Conservation (phyloP, 2,888 invertebrate species). For the Drosophila siamana region DNA sequence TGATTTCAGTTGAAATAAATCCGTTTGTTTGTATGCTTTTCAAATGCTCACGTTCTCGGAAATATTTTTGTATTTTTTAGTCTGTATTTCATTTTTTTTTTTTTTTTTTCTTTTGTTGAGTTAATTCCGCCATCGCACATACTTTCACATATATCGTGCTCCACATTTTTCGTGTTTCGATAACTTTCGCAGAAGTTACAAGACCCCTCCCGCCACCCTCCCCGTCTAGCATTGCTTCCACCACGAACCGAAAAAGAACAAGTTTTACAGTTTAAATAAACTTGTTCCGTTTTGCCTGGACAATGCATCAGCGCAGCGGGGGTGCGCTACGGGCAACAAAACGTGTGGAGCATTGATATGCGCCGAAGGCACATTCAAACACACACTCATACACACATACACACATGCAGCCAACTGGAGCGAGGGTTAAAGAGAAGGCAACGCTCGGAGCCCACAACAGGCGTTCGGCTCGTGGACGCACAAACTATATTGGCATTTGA, state of each 20-base stretch:
- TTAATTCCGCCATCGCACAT: slow-evolving; percentile 36
- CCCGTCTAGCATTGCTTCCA: neutral
- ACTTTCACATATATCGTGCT: slow-evolving; percentile 32
- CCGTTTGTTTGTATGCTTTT: slow-evolving; percentile 14
- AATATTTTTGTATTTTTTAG: slow-evolving; percentile 13
- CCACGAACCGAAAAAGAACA: slow-evolving; percentile 42
- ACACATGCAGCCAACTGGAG: neutral
- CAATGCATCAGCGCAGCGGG: slow-evolving; percentile 61
- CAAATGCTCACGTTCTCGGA: slow-evolving; percentile 25
- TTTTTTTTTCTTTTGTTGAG: slow-evolving; percentile 24
- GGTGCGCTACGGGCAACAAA: slow-evolving; percentile 32
- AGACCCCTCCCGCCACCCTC: neutral
- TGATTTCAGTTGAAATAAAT: slow-evolving; percentile 30
- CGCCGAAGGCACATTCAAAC: slow-evolving; percentile 56
- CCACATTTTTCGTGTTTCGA: slow-evolving; percentile 67
- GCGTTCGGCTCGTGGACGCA: slow-evolving; percentile 55
- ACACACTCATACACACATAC: too few relatives aligned
- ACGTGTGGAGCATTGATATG: slow-evolving; percentile 75
- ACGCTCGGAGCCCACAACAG: slow-evolving; percentile 36
- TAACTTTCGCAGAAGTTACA: slow-evolving; percentile 66
- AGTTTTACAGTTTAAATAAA: slow-evolving; percentile 78
- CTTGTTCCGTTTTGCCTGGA: slow-evolving; percentile 71
- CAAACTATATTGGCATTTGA: slow-evolving; percentile 79
- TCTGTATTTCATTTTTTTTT: slow-evolving; percentile 3
- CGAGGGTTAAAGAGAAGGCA: neutral